Conservation (phyloP, 2,797 vertebrate genomes). For the Leptodactylus fallax region DNA sequence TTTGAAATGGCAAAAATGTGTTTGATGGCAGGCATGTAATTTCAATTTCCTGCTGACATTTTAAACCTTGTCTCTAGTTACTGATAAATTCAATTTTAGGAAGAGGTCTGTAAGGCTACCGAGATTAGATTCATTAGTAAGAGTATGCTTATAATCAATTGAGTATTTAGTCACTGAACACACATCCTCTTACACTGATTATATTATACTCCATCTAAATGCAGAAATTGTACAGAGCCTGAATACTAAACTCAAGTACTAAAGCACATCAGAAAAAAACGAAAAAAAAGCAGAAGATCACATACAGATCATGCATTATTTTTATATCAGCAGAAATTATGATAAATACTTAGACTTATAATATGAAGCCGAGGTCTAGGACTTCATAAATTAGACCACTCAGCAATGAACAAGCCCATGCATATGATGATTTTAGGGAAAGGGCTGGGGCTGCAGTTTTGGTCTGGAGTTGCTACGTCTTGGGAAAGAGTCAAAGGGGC, state of each 20-base stretch:
- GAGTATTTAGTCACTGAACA: not conserved
- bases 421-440: not conserved
- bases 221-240: not conserved
- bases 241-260: constrained; percentile 4
- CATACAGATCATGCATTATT: not conserved
- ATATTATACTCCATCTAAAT: not conserved
- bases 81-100: not conserved
- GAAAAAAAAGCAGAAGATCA: not conserved
- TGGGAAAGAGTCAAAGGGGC: not conserved
- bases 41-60: constrained; percentile 29
- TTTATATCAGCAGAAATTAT: not conserved
- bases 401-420: not conserved
- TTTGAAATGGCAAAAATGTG: not conserved
- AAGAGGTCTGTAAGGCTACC: not conserved
- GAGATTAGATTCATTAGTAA: constrained; percentile 24
- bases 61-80: not conserved
- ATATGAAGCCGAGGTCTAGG: not conserved
- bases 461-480: not conserved
- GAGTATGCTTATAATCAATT: not conserved
- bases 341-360: not conserved
- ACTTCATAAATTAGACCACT: not conserved
- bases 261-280: not conserved
- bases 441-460: not conserved
- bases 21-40: not conserved
- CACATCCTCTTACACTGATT: not conserved